Conservation (phyloP, 2,888 invertebrate species). For the Agonopterix arenella region DNA sequence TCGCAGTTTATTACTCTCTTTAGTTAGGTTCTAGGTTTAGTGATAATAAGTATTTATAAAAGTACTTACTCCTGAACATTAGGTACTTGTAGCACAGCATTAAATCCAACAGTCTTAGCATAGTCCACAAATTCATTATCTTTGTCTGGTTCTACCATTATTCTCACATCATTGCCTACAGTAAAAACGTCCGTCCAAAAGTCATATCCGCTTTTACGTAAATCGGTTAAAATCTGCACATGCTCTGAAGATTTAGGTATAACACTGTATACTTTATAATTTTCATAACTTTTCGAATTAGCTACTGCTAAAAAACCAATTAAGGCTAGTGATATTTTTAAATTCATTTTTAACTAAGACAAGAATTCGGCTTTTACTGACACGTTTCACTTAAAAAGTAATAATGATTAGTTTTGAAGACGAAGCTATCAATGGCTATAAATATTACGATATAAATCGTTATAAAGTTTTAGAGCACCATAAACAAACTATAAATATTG, state of each 20-base stretch:
- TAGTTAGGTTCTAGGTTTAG: slow-evolving; percentile 20
- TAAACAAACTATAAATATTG: neutral
- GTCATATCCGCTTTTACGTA: slow-evolving; percentile 49
- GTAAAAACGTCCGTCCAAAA: slow-evolving; percentile 40
- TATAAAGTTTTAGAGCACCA: neutral
- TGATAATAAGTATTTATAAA: neutral
- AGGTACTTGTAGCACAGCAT: slow-evolving; percentile 22
- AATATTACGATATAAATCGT: neutral
- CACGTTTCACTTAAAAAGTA: neutral
- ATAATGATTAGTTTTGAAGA: neutral
- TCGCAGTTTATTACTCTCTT: too few species aligned
- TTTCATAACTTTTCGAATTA: slow-evolving; percentile 53
- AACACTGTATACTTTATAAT: slow-evolving; percentile 75
- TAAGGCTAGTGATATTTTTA: slow-evolving; percentile 11
- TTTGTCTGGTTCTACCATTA: slow-evolving; percentile 35
- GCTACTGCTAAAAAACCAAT: slow-evolving; percentile 12
- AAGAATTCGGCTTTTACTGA: too few species aligned
- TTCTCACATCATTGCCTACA: slow-evolving; percentile 41
- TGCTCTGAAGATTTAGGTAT: slow-evolving; percentile 56
- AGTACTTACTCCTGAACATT: slow-evolving; percentile 43
- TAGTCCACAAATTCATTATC: slow-evolving; percentile 26
- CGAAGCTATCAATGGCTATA: neutral
- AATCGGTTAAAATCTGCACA: slow-evolving; percentile 53
- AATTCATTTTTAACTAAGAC: slow-evolving; percentile 12
- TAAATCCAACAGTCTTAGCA: slow-evolving; percentile 20